Evolutionary conservation across 2,113 vertebrate genomes (phyloP).

Genomic region (Chelonoidis abingdonii): DNA sequence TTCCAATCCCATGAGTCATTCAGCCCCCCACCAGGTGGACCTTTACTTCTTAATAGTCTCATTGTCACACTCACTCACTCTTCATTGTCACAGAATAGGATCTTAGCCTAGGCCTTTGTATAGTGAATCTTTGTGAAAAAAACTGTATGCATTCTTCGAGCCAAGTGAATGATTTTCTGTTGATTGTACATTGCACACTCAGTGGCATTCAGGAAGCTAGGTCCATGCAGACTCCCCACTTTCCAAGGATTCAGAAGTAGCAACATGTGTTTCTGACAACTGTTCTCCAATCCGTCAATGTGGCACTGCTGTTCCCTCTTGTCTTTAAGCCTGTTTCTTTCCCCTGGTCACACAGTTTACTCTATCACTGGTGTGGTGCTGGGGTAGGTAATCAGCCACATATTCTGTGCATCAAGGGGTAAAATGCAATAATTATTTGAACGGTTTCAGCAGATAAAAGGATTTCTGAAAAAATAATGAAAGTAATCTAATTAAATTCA

Average conservation of each 20-base stretch:
- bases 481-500: slow-evolving; percentile 11
- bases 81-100: slow-evolving; percentile 34
- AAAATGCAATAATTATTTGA: neutral
- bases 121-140: slow-evolving; percentile 60
- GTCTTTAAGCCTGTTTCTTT: neutral
- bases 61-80: slow-evolving; percentile 9
- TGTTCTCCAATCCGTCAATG: slow-evolving; percentile 36
- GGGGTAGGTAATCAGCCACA: neutral
- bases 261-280: slow-evolving; percentile 61
- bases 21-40: neutral
- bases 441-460: neutral
- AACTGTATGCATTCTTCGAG: slow-evolving; percentile 51
- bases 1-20: slow-evolving; percentile 1
- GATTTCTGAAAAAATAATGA: neutral
- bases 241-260: slow-evolving; percentile 54
- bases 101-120: slow-evolving; percentile 37
- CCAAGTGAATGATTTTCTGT: slow-evolving; percentile 64
- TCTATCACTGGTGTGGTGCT: neutral
- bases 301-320: neutral
- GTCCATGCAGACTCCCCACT: slow-evolving; percentile 47
- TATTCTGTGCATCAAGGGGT: neutral
- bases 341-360: neutral
- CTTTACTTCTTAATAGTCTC: slow-evolving; percentile 47
- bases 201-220: slow-evolving; percentile 61
- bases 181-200: slow-evolving; percentile 66